Conservation (phyloP, 30 jellyfish, hydroid and myxozoan genomes). For the Hydra vulgaris region DNA sequence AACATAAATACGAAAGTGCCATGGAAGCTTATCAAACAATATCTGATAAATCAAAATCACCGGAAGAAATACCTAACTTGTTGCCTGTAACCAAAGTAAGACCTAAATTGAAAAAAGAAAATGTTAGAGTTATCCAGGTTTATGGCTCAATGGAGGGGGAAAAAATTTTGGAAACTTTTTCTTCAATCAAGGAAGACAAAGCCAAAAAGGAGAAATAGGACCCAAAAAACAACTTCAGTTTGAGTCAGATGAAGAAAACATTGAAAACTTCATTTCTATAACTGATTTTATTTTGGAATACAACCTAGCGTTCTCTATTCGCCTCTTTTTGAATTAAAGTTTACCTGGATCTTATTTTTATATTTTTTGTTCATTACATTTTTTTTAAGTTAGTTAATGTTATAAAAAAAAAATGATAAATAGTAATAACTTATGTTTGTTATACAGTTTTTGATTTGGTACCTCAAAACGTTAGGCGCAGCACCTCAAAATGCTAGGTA, state of each 20-base stretch:
- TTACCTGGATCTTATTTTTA: not conserved
- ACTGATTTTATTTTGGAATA: not conserved
- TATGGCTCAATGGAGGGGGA: no score
- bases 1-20: no score
- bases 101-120: no score
- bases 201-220: not conserved
- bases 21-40: no score
- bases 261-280: not conserved
- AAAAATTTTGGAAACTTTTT: no score
- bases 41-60: no score
- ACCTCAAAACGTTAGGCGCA: not conserved
- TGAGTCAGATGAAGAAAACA: not conserved
- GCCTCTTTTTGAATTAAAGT: not conserved
- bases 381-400: not conserved
- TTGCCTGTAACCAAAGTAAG: no score
- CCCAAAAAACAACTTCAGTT: not conserved
- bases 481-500: not conserved
- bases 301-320: not conserved
- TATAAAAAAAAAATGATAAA: not conserved
- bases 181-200: not conserved
- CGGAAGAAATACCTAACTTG: no score
- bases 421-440: not conserved
- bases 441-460: not conserved
- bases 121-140: no score
- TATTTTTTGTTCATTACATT: not conserved